A percentile compares a stretch with the other conserved stretches of the same genome.
These are phyloP conservation scores for Drosophila oshimai DNA, from an alignment of 1,140 invertebrate genomes.

Conservation along the genomic window DNA sequence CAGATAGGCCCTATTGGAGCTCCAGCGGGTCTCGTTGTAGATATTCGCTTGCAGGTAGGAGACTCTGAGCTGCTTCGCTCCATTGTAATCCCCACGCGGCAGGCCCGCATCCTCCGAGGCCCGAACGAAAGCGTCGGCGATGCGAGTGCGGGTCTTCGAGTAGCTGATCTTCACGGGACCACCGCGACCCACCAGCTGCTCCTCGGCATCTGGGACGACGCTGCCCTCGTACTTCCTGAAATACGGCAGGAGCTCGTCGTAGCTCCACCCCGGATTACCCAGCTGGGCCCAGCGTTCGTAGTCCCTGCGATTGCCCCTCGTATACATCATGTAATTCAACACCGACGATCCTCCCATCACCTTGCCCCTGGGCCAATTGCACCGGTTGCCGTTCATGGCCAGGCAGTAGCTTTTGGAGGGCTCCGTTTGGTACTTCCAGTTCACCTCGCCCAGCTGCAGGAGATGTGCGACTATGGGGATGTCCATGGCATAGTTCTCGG, in stretches of 20 bases:
- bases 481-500: slow-evolving; percentile 87
- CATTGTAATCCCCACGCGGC: slow-evolving; percentile 89
- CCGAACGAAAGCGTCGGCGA: slow-evolving; percentile 87
- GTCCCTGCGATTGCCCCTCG: slow-evolving; percentile 88
- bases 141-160: slow-evolving; percentile 84
- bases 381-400: slow-evolving; percentile 84
- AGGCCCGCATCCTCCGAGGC: slow-evolving; percentile 87
- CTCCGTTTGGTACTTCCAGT: slow-evolving; percentile 88
- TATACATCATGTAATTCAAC: slow-evolving; percentile 96
- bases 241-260: slow-evolving; percentile 89
- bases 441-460: slow-evolving; percentile 85
- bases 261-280: slow-evolving; percentile 92
- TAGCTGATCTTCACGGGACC: slow-evolving; percentile 84
- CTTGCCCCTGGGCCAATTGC: slow-evolving; percentile 90
- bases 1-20: slow-evolving; percentile 89
- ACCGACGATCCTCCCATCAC: slow-evolving; percentile 93
- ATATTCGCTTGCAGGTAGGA: slow-evolving; percentile 87
- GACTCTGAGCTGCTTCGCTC: slow-evolving; percentile 85
- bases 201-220: slow-evolving; percentile 84
- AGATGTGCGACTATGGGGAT: slow-evolving; percentile 86
- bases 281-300: slow-evolving; percentile 90
- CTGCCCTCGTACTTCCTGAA: slow-evolving; percentile 91
- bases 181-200: slow-evolving; percentile 83
- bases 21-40: slow-evolving; percentile 88
- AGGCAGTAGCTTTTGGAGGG: slow-evolving; percentile 83